These are phyloP conservation scores for Saccopteryx leptura DNA, from an alignment of 2,113 vertebrate genomes.

Conservation along the genomic window DNA sequence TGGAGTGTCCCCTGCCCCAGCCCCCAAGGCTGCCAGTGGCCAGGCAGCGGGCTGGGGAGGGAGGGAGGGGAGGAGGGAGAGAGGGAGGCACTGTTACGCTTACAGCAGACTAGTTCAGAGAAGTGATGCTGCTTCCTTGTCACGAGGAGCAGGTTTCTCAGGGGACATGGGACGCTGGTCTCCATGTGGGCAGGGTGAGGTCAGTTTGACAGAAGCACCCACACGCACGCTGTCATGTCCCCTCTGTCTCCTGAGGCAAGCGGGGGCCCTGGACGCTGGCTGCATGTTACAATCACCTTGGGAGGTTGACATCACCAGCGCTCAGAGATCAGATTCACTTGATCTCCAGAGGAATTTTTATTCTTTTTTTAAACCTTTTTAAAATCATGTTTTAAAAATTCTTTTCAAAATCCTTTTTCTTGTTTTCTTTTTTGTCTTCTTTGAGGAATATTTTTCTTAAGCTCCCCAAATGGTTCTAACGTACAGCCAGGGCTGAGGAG, in stretches of 20 bases:
- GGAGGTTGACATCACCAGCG: not conserved
- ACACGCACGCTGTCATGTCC: not conserved
- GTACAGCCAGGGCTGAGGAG: not conserved
- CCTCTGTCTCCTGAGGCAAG: not conserved
- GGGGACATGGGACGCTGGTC: not conserved
- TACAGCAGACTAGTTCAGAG: not conserved
- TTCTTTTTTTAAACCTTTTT: no score
- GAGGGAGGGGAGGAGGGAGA: not conserved
- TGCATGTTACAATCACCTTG: not conserved
- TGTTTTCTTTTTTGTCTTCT: no score
- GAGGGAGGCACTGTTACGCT: not conserved
- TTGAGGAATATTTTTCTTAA: not conserved
- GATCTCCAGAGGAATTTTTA: not conserved
- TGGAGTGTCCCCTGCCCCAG: not conserved
- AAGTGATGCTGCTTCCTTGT: not conserved
- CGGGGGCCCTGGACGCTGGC: not conserved
- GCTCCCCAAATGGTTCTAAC: not conserved
- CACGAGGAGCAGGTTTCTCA: not conserved
- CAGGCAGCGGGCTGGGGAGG: not conserved
- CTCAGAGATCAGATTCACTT: not conserved
- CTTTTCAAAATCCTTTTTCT: no score
- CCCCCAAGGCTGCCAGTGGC: not conserved
- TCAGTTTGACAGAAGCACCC: not conserved
- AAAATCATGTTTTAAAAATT: no score
- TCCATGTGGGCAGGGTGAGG: not conserved